Percentiles rank a stretch among this genome's conserved stretches.
phyloP scores from a whole-genome alignment of 2,113 vertebrate species.

The Cottus gobio region DNA sequence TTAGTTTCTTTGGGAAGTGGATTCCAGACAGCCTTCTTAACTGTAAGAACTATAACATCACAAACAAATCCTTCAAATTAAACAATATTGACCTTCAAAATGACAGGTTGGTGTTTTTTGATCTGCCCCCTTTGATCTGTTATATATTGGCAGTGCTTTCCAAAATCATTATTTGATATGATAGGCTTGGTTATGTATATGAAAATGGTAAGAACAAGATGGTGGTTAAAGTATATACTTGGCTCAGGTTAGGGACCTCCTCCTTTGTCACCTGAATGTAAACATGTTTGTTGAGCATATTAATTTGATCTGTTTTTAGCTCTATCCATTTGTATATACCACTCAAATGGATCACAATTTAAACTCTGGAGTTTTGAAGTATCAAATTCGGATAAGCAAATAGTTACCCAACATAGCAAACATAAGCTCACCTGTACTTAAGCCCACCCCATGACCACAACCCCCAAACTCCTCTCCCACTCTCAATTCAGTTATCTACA shows the following conservation, averaged over 20 bases:
- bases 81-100: not conserved
- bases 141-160: not conserved
- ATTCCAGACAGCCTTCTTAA: not conserved
- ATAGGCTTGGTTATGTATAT: not conserved
- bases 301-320: not conserved
- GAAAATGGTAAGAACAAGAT: not conserved
- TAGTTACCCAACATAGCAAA: not conserved
- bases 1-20: not conserved
- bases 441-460: slow-evolving; percentile 5
- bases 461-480: slow-evolving; percentile 12
- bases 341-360: not conserved
- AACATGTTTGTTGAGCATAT: not conserved
- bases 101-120: not conserved
- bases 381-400: not conserved
- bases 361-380: not conserved
- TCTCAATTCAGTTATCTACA: slow-evolving; percentile 62
- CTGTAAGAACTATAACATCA: not conserved
- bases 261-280: not conserved
- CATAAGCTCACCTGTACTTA: slow-evolving; percentile 39
- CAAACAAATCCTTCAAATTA: not conserved
- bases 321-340: not conserved
- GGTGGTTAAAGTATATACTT: not conserved
- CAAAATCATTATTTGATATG: not conserved
- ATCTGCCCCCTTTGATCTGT: not conserved
- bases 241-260: not conserved